phyloP scores from a whole-genome alignment of 2,888 invertebrate species.

The Drosophila formosana region DNA sequence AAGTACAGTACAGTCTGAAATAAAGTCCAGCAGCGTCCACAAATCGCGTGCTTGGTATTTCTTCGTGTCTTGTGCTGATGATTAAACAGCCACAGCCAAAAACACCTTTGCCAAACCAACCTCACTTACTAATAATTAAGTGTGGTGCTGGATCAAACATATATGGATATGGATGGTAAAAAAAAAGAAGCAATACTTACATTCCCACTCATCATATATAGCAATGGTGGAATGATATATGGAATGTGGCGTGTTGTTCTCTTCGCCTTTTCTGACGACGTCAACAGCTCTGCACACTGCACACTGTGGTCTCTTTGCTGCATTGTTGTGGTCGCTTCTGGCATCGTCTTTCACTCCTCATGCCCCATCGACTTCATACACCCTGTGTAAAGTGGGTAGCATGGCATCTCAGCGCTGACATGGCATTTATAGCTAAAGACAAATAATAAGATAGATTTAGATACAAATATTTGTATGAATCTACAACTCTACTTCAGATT shows the following conservation, averaged over 20 bases:
- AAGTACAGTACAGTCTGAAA: slow-evolving; percentile 18
- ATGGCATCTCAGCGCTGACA: no score
- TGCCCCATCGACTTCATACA: background rate
- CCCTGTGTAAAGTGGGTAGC: background rate
- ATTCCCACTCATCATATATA: background rate
- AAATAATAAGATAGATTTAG: no score
- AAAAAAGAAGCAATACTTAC: background rate
- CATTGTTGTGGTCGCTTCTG: slow-evolving; percentile 2
- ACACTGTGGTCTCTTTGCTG: slow-evolving; percentile 9
- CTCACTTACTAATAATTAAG: background rate
- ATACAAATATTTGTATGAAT: no score
- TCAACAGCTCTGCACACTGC: background rate
- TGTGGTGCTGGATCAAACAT: background rate
- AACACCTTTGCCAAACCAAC: background rate
- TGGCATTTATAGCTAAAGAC: no score
- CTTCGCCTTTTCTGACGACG: slow-evolving; percentile 2
- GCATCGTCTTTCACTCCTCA: slow-evolving; percentile 1
- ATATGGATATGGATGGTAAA: background rate
- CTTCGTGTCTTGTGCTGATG: background rate
- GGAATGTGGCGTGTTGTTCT: slow-evolving; percentile 7
- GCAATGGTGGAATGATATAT: background rate
- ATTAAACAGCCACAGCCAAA: background rate
- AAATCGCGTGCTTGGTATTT: slow-evolving; percentile 31
- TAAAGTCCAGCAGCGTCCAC: slow-evolving; percentile 12
- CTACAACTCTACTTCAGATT: no score